These are phyloP conservation scores for Linurgus olivaceus DNA, from an alignment of 2,797 vertebrate genomes.

Conservation along the genomic window DNA sequence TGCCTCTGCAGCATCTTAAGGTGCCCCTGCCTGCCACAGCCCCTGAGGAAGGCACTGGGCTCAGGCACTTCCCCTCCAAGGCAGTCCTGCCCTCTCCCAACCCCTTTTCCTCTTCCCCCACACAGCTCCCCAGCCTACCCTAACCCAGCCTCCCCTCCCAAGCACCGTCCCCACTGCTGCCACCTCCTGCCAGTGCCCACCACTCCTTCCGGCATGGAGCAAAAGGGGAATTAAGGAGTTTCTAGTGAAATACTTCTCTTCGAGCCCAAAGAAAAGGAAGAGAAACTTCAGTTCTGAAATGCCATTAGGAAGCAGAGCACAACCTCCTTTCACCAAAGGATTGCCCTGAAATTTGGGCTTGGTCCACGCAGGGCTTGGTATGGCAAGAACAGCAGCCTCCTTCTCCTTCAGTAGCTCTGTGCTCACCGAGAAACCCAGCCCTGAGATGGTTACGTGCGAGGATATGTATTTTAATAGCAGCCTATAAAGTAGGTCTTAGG, in stretches of 20 bases:
- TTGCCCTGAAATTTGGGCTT: not conserved
- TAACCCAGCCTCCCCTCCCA: not conserved
- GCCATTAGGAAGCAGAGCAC: not conserved
- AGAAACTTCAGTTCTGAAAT: constrained; percentile 38
- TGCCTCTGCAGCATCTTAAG: not conserved
- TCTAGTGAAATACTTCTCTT: constrained; percentile 42
- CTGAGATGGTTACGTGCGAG: not conserved
- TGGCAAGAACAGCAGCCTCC: not conserved
- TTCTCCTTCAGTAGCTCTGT: not conserved
- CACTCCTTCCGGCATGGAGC: not conserved
- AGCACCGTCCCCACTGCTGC: not conserved
- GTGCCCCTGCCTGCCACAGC: not conserved
- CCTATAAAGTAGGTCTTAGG: constrained; percentile 55
- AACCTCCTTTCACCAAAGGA: not conserved
- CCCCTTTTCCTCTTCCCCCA: not conserved
- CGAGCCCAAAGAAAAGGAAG: constrained; percentile 48
- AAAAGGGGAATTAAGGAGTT: constrained; percentile 59
- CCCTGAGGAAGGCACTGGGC: not conserved
- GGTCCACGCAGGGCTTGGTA: not conserved
- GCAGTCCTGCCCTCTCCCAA: not conserved
- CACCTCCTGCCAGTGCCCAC: not conserved
- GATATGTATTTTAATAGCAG: constrained; percentile 59
- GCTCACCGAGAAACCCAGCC: not conserved
- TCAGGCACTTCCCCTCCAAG: not conserved
- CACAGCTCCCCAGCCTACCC: not conserved